Evolutionary conservation across 1,140 invertebrate genomes (phyloP).

Genomic region (Drosophila chauvacae): DNA sequence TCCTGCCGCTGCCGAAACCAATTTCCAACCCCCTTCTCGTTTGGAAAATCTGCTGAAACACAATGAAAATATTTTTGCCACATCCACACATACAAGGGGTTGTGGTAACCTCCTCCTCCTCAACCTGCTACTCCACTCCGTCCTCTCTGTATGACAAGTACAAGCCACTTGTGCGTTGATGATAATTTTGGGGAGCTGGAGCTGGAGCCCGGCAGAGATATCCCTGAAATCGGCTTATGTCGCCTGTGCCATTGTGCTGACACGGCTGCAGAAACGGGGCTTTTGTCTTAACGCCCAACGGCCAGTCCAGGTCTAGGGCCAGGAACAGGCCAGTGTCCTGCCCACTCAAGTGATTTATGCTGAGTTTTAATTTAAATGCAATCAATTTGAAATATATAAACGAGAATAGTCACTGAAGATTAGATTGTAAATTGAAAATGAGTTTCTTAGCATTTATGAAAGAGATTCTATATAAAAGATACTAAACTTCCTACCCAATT

Average conservation of each 20-base stretch:
- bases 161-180: slow-evolving; percentile 82
- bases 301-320: slow-evolving; percentile 7
- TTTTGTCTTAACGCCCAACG: slow-evolving; percentile 40
- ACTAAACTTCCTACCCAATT: no score
- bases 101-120: not conserved
- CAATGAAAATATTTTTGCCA: slow-evolving; percentile 81
- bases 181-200: slow-evolving; percentile 62
- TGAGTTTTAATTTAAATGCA: slow-evolving; percentile 75
- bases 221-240: slow-evolving; percentile 81
- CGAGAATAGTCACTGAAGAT: slow-evolving; percentile 27
- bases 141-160: slow-evolving; percentile 67
- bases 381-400: slow-evolving; percentile 66
- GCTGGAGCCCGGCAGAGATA: slow-evolving; percentile 55
- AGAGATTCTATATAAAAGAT: not conserved
- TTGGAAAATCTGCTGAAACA: slow-evolving; percentile 81
- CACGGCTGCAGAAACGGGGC: slow-evolving; percentile 57
- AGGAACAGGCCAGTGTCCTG: slow-evolving; percentile 19
- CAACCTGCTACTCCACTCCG: not conserved
- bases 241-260: slow-evolving; percentile 76
- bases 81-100: slow-evolving; percentile 14
- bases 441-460: not conserved
- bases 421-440: slow-evolving; percentile 8
- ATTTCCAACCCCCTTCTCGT: slow-evolving; percentile 70
- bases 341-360: slow-evolving; percentile 67
- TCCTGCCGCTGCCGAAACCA: slow-evolving; percentile 48